These are phyloP conservation scores for Diabrotica undecimpunctata DNA, from an alignment of 1,140 invertebrate genomes.

Conservation along the genomic window DNA sequence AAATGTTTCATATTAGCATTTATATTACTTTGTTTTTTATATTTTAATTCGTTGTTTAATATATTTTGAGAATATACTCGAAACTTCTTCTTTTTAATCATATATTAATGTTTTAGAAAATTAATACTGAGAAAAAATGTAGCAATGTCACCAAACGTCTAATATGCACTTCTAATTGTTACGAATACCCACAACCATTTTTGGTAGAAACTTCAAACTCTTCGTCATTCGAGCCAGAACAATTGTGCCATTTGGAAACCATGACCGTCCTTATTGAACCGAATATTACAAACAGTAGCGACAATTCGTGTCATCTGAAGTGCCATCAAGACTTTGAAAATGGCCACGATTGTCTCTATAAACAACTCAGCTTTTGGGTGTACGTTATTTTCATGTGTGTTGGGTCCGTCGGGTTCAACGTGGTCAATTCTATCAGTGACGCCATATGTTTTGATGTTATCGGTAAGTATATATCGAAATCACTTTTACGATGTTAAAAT, in stretches of 20 bases:
- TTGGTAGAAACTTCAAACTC: constrained; percentile 6
- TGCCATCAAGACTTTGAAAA: constrained; percentile 22
- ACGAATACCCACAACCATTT: constrained; percentile 22
- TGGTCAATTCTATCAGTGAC: constrained; percentile 72
- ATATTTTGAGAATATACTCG: neutral
- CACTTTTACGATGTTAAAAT: neutral
- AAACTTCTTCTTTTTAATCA: neutral
- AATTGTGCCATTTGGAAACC: too few species aligned
- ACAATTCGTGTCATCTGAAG: neutral
- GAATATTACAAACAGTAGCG: too few species aligned
- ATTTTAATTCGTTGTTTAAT: too few species aligned
- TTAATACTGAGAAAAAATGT: constrained; percentile 11
- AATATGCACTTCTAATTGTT: constrained; percentile 30
- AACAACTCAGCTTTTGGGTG: constrained; percentile 60
- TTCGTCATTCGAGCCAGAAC: too few species aligned
- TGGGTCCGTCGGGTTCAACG: constrained; percentile 72
- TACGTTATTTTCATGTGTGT: constrained; percentile 67
- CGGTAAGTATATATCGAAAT: constrained; percentile 51
- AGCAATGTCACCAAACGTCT: constrained; percentile 23
- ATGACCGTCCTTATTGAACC: too few species aligned
- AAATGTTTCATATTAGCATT: too few species aligned
- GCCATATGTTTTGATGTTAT: constrained; percentile 78
- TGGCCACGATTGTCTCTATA: constrained; percentile 23
- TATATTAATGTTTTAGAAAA: constrained; percentile 9
- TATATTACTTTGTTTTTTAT: too few species aligned